phyloP scores from a whole-genome alignment of 1,140 invertebrate genomes.

The Zaprionus capensis region DNA sequence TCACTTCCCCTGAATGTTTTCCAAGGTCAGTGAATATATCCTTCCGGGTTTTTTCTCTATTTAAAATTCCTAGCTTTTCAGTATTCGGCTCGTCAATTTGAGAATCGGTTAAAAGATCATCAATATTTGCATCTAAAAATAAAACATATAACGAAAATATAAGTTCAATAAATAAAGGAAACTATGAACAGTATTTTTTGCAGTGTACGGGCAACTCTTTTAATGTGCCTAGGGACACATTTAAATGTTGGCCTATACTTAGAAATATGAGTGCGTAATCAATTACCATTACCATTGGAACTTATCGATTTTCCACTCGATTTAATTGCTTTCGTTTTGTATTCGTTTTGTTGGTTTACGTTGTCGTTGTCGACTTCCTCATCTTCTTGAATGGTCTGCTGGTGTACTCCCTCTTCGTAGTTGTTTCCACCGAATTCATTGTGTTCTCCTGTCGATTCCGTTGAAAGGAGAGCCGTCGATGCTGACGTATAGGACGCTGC shows the following conservation, averaged over 20 bases:
- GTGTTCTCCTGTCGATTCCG: conserved; percentile 61
- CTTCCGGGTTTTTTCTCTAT: conserved; percentile 2
- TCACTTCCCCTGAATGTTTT: not conserved
- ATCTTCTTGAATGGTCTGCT: conserved; percentile 67
- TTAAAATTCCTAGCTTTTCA: not conserved
- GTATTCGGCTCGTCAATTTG: not conserved
- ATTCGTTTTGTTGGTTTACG: conserved; percentile 36
- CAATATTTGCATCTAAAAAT: conserved; percentile 1
- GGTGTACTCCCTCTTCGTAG: conserved; percentile 63
- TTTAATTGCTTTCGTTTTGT: conserved; percentile 34
- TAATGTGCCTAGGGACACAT: not conserved
- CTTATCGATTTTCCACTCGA: conserved; percentile 42
- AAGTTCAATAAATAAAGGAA: not conserved
- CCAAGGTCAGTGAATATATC: not conserved
- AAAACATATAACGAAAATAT: not conserved
- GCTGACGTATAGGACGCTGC: conserved; percentile 73
- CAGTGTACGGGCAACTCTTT: not conserved
- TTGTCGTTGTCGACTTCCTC: conserved; percentile 70
- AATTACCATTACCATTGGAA: conserved; percentile 53
- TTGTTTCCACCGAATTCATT: conserved; percentile 47
- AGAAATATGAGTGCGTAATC: not conserved
- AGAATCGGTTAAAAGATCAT: not conserved
- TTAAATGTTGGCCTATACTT: not conserved
- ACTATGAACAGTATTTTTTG: not conserved
- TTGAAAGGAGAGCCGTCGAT: conserved; percentile 71